Base-by-base conservation (phyloP, 2,797 vertebrate genomes). In the Tiaroga cobitis region DNA sequence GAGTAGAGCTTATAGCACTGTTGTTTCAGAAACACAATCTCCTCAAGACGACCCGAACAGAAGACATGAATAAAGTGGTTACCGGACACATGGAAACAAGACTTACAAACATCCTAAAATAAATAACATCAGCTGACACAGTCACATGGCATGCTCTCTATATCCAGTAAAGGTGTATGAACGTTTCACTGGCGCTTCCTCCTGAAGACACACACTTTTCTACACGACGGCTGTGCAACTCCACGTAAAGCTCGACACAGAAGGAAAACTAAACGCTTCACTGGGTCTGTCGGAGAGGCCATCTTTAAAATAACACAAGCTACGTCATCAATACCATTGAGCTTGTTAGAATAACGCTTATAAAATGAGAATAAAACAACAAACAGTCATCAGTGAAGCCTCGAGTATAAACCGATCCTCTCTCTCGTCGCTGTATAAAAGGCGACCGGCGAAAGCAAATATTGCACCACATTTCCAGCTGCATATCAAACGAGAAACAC, bases 401-500 rank as follows among this genome's bases (percentile, higher is more conserved):
- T 85, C 82, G 78, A 92, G 90, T 87, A 91, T 88, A 92, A 91
- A 91, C 80, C 46, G 49, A 24, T 49, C 63, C 39, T 5, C 34
- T 81, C 83, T 82, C 87, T 91, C 88, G 90, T 89, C 86, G 77
- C 90, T 77, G 86, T 82, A 92, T 83, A 86, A 89, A 90, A 87
- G 85, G 85, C 92, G 91, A 92, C 90, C 90, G 87, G 89, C 82
- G 92, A 94, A 79, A 93, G 92, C 89, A 93, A 93, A 94, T 95
- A 96, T 95, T 95, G 94, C 95, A 95, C 95, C 92, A 93, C 93
- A 92, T 91, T 91, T 93, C 91, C 92, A 86, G 89, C 93, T 93
- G 94, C 94, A 94, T 92, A 94, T 90, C 87, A 87, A 88, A 90
- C 82, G 82, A 77, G 87, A 89, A 82, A 89, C 92, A 89, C 82